Evolutionary conservation across 2,113 vertebrate genomes (phyloP), one percentile per base, ranked within the genome.

Genomic region (Sebastes fasciatus): DNA sequence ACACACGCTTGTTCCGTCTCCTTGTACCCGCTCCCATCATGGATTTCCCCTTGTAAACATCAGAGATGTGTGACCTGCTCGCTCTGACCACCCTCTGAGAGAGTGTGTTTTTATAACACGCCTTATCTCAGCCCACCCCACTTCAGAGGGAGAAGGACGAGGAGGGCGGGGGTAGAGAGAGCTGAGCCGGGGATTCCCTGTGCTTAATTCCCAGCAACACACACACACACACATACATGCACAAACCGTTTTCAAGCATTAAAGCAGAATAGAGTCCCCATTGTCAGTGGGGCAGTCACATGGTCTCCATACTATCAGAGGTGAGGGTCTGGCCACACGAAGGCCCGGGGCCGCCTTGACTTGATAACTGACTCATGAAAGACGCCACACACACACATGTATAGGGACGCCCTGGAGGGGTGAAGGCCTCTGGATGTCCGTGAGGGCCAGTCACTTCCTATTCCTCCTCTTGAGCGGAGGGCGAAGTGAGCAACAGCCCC

Each of bases 81-180:
- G 26, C 67, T 60, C 62, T 16, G 89, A 84, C 90, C 87, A 82
- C 91, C 90, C 88, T 80, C 87, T 34, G 79, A 85, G 90, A 63
- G 79, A 54, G 49, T 45, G 84, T 89, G 85, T 92, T 88, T 86
- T 93, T 70, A 48, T 81, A 84, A 73, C 77, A 60, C 43, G 83
- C 74, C 86, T 94, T 92, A 90, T 89, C 91, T 88, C 77, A 76
- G 77, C 86, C 87, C 86, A 82, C 80, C 83, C 87, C 86, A 82
- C 81, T 80, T 87, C 74, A 82, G 74, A 77, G 75, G 65, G 70
- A 55, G 45, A 49, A 52, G 72, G 76, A 60, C n/a, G 16, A 2
- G 63, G 1, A 4, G 40, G 40, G 67, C 0, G 40, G 51, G 19
- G 48, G 55, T 16, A 46, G 9, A 9, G 40, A 51, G 9, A 17